Evolutionary conservation across 2,797 vertebrate species (phyloP), one percentile per base, ranked within the genome.

Genomic region (Enteromius argenteus): DNA sequence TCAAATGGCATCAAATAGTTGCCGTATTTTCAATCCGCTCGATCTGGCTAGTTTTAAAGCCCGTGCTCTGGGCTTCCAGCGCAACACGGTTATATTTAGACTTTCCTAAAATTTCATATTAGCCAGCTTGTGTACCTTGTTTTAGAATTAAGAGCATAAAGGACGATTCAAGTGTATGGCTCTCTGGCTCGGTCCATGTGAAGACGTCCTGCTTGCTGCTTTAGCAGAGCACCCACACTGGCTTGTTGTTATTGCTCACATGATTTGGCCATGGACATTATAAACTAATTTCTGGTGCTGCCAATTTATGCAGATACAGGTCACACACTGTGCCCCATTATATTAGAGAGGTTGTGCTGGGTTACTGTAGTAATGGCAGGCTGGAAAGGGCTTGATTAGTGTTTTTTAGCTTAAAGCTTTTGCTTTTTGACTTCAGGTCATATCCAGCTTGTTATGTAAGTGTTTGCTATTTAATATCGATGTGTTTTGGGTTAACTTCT

Each of bases 141-240:
- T 93, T 93, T 90, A 92, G 87, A 92, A 91, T 93, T 92, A 93
- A 89, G 90, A 87, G 88, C 90, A 88, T 89, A 92, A 91, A 92
- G 87, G 86, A 79, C 79, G 85, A 92, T 91, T 92, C 87, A 88
- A 84, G 90, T 88, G 79, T 74, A 19, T 8, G 71, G 77, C 81
- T 73, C 69, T 71, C 60, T 53, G 81, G 71, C 77, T 80, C 3
- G 42, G 72, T 44, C 46, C 73, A 84, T 75, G 78, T 69, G n/a
- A 76, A 80, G 69, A 23, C 60, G 35, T 72, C 51, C 74, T 23
- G 44, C 53, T 53, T 68, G 37, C 60, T 71, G 81, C 49, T 68
- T 56, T 35, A 67, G 44, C 30, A 23, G 10, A 17, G 37, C 75
- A 46, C 75, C 80, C 81, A 53, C 79, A 80, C 49, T 66, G 69